Percentiles rank a stretch among this genome's conserved stretches.
These are phyloP conservation scores for Melanostoma scalare DNA, from an alignment of 2,888 invertebrate genomes.

Conservation along the genomic window DNA sequence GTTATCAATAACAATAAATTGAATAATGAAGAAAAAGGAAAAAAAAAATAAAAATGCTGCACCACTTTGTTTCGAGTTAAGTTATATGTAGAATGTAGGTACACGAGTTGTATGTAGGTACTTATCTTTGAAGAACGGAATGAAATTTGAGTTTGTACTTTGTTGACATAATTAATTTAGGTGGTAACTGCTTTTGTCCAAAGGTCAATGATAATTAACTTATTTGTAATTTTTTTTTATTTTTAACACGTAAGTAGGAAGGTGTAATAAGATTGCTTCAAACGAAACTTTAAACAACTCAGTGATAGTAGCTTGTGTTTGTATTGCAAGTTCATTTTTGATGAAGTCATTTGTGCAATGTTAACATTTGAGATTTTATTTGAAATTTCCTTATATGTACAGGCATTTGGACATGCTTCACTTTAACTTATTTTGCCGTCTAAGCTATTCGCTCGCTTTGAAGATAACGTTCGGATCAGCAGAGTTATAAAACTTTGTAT, in stretches of 20 bases:
- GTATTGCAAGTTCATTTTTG: too few relatives aligned
- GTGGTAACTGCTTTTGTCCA: conserved; percentile 13
- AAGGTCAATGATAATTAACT: conserved; percentile 8
- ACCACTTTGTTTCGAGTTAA: background rate
- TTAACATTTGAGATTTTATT: too few relatives aligned
- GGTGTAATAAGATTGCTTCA: too few relatives aligned
- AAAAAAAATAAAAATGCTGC: conserved; percentile 18
- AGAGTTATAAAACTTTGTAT: too few relatives aligned
- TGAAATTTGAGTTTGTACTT: background rate
- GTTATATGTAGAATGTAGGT: background rate
- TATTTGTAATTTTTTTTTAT: background rate
- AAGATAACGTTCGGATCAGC: too few relatives aligned
- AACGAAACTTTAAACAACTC: too few relatives aligned
- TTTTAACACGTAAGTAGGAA: background rate
- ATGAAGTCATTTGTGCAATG: too few relatives aligned
- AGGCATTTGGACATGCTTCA: too few relatives aligned
- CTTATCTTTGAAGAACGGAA: conserved; percentile 21
- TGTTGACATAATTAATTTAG: conserved; percentile 9
- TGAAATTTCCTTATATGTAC: too few relatives aligned
- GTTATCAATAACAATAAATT: conserved; percentile 28
- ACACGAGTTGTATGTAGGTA: background rate
- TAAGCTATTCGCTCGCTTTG: too few relatives aligned
- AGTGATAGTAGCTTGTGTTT: too few relatives aligned
- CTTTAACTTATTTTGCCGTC: too few relatives aligned
- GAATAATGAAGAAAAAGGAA: conserved; percentile 21